Conservation (phyloP, 2,113 vertebrate genomes). For the Ammodytes marinus region DNA sequence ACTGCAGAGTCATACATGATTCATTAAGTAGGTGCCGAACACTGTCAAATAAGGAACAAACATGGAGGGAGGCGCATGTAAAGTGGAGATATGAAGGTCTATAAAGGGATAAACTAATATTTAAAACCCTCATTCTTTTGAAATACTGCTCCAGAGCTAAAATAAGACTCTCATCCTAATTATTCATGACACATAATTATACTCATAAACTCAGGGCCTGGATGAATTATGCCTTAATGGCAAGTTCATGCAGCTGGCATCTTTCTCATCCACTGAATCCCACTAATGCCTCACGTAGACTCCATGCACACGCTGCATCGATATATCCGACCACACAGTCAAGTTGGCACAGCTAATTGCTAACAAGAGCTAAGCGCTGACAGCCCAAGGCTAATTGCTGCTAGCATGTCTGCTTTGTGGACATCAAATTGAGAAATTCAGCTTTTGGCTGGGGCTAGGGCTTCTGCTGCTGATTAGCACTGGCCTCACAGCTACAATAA, state of each 20-base stretch:
- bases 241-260: slow-evolving; percentile 62
- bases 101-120: slow-evolving; percentile 78
- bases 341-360: slow-evolving; percentile 68
- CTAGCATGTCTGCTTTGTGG: slow-evolving; percentile 67
- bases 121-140: slow-evolving; percentile 66
- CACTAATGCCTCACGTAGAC: slow-evolving; percentile 25
- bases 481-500: slow-evolving; percentile 73
- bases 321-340: slow-evolving; percentile 58
- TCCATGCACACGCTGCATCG: slow-evolving; percentile 23
- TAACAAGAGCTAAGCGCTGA: slow-evolving; percentile 72
- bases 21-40: slow-evolving; percentile 65
- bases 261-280: slow-evolving; percentile 56
- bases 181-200: slow-evolving; percentile 74
- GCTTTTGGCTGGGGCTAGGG: slow-evolving; percentile 59
- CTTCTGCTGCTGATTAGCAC: slow-evolving; percentile 62
- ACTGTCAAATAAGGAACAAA: slow-evolving; percentile 66
- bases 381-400: slow-evolving; percentile 76
- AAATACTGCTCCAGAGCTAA: slow-evolving; percentile 64
- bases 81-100: slow-evolving; percentile 53
- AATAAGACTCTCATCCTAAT: slow-evolving; percentile 69
- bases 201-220: slow-evolving; percentile 57
- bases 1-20: slow-evolving; percentile 75
- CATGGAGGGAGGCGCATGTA: slow-evolving; percentile 39
- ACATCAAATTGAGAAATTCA: slow-evolving; percentile 72
- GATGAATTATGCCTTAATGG: slow-evolving; percentile 64